phyloP scores from a whole-genome alignment of 2,797 vertebrate species.

The Mareca strepera region DNA sequence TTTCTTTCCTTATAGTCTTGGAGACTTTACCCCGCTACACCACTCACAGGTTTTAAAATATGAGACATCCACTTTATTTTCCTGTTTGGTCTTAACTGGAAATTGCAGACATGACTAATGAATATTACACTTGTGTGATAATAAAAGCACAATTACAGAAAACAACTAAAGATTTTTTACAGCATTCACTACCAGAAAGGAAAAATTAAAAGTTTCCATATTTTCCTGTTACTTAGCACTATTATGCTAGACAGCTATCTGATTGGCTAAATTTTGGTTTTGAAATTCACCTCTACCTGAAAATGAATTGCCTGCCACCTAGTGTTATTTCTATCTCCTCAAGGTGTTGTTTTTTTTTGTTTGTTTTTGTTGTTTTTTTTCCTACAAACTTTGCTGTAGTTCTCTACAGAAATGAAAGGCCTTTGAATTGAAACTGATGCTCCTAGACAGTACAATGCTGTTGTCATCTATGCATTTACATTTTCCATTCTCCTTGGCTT shows the following conservation, averaged over 20 bases:
- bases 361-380: background rate
- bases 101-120: background rate
- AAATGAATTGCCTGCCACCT: constrained; percentile 6
- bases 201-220: background rate
- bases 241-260: background rate
- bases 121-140: background rate
- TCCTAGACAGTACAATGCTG: constrained; percentile 21
- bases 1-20: background rate
- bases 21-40: background rate
- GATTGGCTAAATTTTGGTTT: background rate
- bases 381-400: background rate
- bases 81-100: background rate
- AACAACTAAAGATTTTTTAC: background rate
- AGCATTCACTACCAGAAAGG: background rate
- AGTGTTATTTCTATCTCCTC: background rate
- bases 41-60: background rate
- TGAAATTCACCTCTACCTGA: background rate
- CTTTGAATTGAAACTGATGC: constrained; percentile 33
- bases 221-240: background rate
- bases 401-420: constrained; percentile 26
- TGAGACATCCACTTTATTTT: background rate
- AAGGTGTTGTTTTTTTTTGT: background rate
- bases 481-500: constrained; percentile 69
- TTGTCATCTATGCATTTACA: constrained; percentile 56
- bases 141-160: background rate